phyloP scores from a whole-genome alignment of 2,797 vertebrate genomes.

The Malurus splendens region DNA sequence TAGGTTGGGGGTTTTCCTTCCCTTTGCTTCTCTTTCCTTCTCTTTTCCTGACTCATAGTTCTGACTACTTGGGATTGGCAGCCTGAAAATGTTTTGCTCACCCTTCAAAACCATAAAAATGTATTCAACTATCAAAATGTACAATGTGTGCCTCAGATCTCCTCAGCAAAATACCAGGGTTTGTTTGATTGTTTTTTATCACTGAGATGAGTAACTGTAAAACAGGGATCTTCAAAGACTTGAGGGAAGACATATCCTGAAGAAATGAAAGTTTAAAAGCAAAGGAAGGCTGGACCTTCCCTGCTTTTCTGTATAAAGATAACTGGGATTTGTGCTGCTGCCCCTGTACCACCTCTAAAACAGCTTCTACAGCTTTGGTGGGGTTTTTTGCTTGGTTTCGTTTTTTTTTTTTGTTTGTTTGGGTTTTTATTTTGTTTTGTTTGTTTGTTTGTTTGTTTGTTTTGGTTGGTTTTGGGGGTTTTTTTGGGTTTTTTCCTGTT shows the following conservation, averaged over 20 bases:
- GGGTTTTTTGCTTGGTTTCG: not conserved
- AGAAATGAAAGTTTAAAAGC: not conserved
- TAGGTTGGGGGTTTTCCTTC: accelerated
- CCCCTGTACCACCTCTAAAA: not conserved
- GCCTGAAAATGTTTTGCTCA: not conserved
- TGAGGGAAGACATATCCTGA: not conserved
- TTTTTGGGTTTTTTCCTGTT: not conserved
- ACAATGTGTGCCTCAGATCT: not conserved
- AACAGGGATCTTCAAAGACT: not conserved
- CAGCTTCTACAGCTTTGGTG: not conserved
- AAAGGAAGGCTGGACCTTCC: not conserved
- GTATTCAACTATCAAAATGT: not conserved
- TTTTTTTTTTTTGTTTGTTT: not conserved
- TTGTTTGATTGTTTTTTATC: not conserved
- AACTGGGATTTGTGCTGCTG: not conserved
- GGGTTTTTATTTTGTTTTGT: not conserved
- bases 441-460: not conserved
- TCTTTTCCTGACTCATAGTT: not conserved
- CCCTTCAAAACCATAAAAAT: not conserved
- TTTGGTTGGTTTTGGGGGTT: not conserved
- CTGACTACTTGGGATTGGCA: not conserved
- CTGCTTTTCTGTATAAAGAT: not conserved
- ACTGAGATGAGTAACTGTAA: not conserved
- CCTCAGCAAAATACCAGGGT: not conserved
- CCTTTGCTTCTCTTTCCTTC: not conserved